phyloP scores from a whole-genome alignment of 2,113 vertebrate genomes.

The Spermophilus dauricus region DNA sequence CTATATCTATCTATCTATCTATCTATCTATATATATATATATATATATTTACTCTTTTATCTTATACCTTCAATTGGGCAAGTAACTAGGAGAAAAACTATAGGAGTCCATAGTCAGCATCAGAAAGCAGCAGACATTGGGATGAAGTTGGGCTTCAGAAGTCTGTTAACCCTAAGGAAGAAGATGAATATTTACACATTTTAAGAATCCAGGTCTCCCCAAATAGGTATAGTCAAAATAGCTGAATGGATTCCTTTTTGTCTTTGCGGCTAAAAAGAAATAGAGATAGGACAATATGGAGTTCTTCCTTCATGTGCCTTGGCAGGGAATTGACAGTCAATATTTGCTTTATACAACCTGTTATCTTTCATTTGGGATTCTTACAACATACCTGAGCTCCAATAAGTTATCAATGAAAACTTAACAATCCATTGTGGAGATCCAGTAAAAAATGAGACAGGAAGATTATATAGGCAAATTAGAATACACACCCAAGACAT shows the following conservation, averaged over 20 bases:
- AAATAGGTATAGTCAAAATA: background rate
- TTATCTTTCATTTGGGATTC: background rate
- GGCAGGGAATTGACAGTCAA: background rate
- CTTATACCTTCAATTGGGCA: conserved; percentile 19
- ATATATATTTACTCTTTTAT: no score
- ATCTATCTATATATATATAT: no score
- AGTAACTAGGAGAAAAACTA: background rate
- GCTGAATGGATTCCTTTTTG: conserved; percentile 28
- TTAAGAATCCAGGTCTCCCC: background rate
- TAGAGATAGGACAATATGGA: background rate
- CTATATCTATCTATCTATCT: no score
- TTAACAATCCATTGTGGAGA: background rate
- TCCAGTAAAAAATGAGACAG: background rate
- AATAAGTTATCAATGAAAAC: background rate
- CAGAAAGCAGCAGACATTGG: background rate
- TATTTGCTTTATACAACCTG: background rate
- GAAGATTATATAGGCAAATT: conserved; percentile 47
- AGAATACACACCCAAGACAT: background rate
- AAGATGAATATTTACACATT: background rate
- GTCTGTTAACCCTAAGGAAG: background rate
- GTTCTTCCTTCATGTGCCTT: background rate
- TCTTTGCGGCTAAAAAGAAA: background rate
- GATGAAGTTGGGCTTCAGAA: conserved; percentile 27
- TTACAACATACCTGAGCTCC: background rate
- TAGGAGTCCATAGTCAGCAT: background rate